Evolutionary conservation across 2,113 vertebrate genomes (phyloP).

Genomic region (Trochalopteron elliotii): DNA sequence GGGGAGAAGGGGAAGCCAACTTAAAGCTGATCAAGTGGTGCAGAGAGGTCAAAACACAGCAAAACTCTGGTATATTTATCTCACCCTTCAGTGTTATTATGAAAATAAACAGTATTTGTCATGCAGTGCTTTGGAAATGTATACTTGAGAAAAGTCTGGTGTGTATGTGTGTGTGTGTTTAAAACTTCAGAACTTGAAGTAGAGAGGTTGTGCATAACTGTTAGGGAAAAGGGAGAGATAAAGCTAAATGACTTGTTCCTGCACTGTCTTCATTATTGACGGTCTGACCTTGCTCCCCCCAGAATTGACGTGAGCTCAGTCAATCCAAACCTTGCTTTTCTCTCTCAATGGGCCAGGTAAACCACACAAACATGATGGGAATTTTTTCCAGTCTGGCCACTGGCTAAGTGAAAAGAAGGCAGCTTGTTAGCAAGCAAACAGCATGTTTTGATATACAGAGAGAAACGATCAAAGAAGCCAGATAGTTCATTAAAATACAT

Average conservation of each 20-base stretch:
- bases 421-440: constrained; percentile 5
- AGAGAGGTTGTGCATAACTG: not conserved
- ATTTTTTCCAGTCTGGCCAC: not conserved
- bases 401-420: not conserved
- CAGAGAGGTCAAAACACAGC: not conserved
- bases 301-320: not conserved
- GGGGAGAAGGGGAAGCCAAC: not conserved
- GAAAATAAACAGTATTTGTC: not conserved
- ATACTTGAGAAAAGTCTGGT: not conserved
- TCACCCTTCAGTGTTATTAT: not conserved
- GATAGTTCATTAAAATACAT: constrained; percentile 42
- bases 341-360: not conserved
- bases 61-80: not conserved
- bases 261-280: not conserved
- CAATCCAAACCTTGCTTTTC: not conserved
- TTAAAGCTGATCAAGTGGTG: not conserved
- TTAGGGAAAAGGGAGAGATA: not conserved
- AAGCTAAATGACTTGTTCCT: not conserved
- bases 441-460: not conserved
- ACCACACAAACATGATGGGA: not conserved
- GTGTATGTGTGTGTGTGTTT: not conserved
- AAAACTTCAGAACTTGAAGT: not conserved
- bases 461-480: constrained; percentile 1
- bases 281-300: not conserved
- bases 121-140: not conserved